Evolutionary conservation across 2,113 vertebrate species (phyloP).

Genomic region (Smithornis capensis): DNA sequence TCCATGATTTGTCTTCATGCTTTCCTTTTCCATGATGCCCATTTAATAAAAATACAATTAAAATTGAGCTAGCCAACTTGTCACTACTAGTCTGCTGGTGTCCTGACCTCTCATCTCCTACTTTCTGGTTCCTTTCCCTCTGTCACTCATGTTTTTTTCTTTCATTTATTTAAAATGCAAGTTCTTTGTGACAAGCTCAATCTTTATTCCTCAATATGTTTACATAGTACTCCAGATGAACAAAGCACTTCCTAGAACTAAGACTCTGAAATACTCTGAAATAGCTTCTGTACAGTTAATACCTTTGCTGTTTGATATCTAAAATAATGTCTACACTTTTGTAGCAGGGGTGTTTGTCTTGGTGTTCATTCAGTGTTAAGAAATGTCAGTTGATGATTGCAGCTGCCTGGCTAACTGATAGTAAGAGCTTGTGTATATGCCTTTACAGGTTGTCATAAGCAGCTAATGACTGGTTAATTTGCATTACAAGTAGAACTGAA

Average conservation of each 20-base stretch:
- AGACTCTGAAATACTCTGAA: not conserved
- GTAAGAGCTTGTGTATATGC: not conserved
- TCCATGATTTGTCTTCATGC: not conserved
- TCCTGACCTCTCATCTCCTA: not conserved
- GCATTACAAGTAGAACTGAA: not conserved
- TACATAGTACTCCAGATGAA: not conserved
- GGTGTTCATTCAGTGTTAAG: not conserved
- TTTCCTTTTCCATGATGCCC: not conserved
- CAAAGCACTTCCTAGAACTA: not conserved
- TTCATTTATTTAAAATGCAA: not conserved
- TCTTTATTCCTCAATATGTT: not conserved
- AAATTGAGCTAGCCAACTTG: not conserved
- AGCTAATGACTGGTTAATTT: not conserved
- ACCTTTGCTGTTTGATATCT: not conserved
- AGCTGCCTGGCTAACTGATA: not conserved
- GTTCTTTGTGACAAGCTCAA: not conserved
- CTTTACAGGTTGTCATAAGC: not conserved
- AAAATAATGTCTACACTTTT: not conserved
- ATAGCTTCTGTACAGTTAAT: not conserved
- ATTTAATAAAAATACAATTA: not conserved
- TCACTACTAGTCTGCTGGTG: not conserved
- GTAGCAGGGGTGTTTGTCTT: not conserved
- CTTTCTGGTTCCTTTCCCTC: not conserved
- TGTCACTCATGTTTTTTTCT: accelerated
- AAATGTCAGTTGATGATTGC: not conserved